These are phyloP conservation scores for Reticulitermes lucifugus DNA, from an alignment of 2,888 invertebrate genomes.

Conservation along the genomic window DNA sequence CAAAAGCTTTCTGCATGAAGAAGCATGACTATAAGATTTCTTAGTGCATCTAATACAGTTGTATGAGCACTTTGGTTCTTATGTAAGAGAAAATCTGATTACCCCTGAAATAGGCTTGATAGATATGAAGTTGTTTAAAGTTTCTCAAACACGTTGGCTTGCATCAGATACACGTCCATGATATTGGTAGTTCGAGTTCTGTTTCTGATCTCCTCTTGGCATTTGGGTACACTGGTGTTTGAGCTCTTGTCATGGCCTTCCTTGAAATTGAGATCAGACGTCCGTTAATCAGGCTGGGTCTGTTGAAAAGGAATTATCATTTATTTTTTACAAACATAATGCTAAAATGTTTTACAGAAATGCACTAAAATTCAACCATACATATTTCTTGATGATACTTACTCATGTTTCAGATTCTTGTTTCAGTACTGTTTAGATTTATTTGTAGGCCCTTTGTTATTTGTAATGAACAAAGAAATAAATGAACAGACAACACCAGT, in stretches of 20 bases:
- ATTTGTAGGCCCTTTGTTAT: no score
- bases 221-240: not conserved
- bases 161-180: not conserved
- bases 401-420: no score
- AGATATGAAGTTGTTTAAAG: not conserved
- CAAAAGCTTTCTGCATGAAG: not conserved
- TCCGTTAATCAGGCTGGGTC: slow-evolving; percentile 20
- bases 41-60: not conserved
- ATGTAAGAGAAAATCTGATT: not conserved
- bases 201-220: not conserved
- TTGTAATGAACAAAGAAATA: no score
- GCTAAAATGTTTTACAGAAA: no score
- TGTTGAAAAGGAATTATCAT: not conserved
- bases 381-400: no score
- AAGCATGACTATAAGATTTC: not conserved
- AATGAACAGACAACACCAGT: no score
- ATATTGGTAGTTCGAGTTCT: not conserved
- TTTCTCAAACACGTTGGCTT: not conserved
- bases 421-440: no score
- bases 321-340: no score
- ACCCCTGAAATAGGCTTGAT: not conserved
- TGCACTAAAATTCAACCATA: no score
- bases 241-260: not conserved
- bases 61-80: not conserved
- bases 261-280: slow-evolving; percentile 29